phyloP scores from a whole-genome alignment of 2,888 invertebrate species.

The Megalurothrips usitatus region DNA sequence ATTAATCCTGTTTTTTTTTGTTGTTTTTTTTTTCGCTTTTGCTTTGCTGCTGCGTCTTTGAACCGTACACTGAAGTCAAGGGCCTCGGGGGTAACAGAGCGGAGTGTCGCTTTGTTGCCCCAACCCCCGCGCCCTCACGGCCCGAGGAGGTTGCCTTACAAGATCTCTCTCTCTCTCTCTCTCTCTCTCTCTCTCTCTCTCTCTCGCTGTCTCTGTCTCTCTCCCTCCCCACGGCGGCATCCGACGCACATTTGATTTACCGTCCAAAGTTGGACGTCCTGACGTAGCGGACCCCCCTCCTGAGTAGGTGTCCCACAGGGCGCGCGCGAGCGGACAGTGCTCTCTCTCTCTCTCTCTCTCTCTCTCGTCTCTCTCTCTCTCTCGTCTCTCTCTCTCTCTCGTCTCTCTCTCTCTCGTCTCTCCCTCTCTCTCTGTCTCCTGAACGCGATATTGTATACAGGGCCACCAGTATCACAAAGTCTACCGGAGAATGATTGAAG shows the following conservation, averaged over 20 bases:
- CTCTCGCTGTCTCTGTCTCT: not conserved
- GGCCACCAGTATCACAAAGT: too few species aligned
- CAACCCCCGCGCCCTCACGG: not conserved
- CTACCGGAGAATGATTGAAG: too few species aligned
- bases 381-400: too few species aligned
- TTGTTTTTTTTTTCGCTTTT: too few species aligned
- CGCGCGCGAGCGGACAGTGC: not conserved
- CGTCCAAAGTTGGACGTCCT: constrained; percentile 4
- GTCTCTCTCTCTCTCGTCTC: too few species aligned
- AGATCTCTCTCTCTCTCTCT: not conserved
- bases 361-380: not conserved
- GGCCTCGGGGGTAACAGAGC: not conserved
- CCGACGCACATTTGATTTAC: constrained; percentile 18
- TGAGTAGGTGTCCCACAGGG: not conserved
- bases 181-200: too few species aligned
- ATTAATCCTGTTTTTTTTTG: too few species aligned
- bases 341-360: not conserved
- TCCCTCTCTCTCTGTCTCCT: too few species aligned
- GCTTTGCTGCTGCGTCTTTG: too few species aligned
- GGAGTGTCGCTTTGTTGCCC: not conserved
- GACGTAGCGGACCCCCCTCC: not conserved
- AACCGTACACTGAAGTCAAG: not conserved
- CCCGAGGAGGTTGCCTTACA: not conserved
- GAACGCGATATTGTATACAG: too few species aligned
- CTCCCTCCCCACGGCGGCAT: not conserved